phyloP scores from a whole-genome alignment of 2,888 invertebrate species.

The Noctuana brunneofusca region DNA sequence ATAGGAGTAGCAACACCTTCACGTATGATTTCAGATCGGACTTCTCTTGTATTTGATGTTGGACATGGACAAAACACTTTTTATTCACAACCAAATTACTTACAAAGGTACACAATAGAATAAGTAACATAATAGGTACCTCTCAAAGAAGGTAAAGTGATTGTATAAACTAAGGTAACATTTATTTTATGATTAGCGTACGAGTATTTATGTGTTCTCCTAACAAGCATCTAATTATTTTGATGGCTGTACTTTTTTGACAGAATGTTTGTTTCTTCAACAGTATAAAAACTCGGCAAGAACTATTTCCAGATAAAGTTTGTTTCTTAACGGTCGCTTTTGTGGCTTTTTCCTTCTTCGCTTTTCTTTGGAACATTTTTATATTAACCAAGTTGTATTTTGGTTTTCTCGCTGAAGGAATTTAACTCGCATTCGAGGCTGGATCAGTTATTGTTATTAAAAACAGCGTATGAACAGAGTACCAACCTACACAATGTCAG shows the following conservation, averaged over 20 bases:
- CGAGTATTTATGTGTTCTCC: neutral
- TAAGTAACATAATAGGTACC: neutral
- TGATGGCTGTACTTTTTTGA: constrained; percentile 3
- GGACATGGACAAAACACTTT: no score
- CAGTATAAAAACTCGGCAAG: constrained; percentile 2
- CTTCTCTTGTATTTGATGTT: no score
- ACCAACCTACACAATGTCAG: no score
- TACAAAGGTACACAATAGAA: no score
- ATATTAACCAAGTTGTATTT: constrained; percentile 3
- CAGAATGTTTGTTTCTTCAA: constrained; percentile 7
- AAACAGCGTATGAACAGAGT: no score
- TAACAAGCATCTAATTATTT: neutral
- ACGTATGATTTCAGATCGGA: no score
- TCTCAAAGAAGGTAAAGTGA: neutral
- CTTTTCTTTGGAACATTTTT: neutral
- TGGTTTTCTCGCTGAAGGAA: neutral
- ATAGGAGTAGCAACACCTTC: no score
- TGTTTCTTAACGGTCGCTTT: constrained; percentile 4
- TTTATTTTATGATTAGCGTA: neutral
- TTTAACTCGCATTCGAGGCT: neutral
- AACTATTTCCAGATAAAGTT: constrained; percentile 7
- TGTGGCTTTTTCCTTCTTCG: constrained; percentile 5
- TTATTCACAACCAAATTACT: no score
- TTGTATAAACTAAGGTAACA: neutral
- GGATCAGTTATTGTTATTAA: no score